Conservation (phyloP, 2,113 vertebrate species). For the Cervus canadensis region DNA sequence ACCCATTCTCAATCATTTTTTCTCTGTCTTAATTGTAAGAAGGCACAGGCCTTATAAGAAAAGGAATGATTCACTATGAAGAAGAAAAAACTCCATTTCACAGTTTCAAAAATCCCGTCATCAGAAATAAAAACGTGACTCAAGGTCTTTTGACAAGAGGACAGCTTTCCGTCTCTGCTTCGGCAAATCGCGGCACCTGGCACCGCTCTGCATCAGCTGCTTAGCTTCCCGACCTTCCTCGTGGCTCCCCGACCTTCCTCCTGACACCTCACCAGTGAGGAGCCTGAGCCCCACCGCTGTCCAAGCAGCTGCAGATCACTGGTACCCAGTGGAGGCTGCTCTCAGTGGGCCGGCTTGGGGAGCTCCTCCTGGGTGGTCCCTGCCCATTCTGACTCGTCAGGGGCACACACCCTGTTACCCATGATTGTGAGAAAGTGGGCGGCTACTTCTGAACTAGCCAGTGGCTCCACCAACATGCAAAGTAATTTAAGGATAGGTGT, state of each 20-base stretch:
- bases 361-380: not conserved
- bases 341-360: not conserved
- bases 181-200: accelerated
- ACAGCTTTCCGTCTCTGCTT: not conserved
- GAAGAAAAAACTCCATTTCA: not conserved
- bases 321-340: not conserved
- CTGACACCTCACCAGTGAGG: accelerated
- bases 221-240: no score
- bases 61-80: not conserved
- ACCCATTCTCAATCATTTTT: not conserved
- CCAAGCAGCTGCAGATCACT: accelerated
- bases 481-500: not conserved
- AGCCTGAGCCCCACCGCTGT: not conserved
- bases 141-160: not conserved
- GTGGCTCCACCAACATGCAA: not conserved
- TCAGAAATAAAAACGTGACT: not conserved
- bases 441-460: not conserved
- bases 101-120: not conserved
- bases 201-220: not conserved
- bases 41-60: not conserved
- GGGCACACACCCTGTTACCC: not conserved
- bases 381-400: accelerated
- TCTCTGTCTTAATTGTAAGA: not conserved
- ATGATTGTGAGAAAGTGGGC: not conserved
- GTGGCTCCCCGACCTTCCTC: not conserved